A percentile compares a stretch with the other conserved stretches of the same genome.
Conservation (phyloP, 2,113 vertebrate genomes). For the Irena cyanogastra region DNA sequence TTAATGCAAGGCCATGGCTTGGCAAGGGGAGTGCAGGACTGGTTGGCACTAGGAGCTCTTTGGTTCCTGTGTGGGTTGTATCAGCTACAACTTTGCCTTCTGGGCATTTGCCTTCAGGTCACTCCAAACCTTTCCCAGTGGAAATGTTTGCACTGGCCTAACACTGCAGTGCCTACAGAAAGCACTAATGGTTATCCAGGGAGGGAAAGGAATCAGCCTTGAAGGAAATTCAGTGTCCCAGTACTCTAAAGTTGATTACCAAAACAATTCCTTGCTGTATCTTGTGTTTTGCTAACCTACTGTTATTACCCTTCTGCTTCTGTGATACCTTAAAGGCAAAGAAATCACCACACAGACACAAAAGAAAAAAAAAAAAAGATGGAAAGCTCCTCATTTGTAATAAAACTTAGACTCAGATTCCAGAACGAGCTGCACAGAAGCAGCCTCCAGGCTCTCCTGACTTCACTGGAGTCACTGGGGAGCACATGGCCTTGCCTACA, state of each 20-base stretch:
- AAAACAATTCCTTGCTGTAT: neutral
- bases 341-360: neutral
- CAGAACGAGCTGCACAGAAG: neutral
- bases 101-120: neutral
- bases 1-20: neutral
- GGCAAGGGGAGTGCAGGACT: neutral
- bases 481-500: neutral
- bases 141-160: neutral
- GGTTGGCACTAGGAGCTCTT: neutral
- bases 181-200: neutral
- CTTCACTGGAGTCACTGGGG: neutral
- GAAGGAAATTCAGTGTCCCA: neutral
- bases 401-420: neutral
- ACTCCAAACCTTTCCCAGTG: neutral
- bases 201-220: neutral
- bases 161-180: neutral
- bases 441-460: neutral
- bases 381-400: neutral
- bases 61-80: neutral
- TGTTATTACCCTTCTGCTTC: neutral
- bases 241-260: neutral
- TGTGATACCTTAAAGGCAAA: neutral
- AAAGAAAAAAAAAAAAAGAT: neutral
- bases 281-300: neutral
- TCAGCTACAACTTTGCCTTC: neutral